Evolutionary conservation across 2,888 invertebrate genomes (phyloP).

Genomic region (Epistrophella euchroma): DNA sequence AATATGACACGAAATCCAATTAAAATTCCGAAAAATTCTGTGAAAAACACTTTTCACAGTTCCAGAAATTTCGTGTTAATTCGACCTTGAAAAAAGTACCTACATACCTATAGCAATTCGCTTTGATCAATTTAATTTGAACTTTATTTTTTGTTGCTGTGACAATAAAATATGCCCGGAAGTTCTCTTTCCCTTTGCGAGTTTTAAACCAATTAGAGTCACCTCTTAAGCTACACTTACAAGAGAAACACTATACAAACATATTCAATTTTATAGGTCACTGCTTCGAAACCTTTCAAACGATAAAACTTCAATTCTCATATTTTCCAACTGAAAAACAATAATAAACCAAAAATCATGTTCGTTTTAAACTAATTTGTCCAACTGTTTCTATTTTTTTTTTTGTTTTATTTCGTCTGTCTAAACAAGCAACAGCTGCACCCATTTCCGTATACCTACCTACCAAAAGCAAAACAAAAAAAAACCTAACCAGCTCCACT

Average conservation of each 20-base stretch:
- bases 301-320: conserved; percentile 30
- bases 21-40: neutral
- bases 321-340: conserved; percentile 19
- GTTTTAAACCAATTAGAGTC: conserved; percentile 25
- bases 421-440: conserved; percentile 62
- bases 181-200: neutral
- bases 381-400: conserved; percentile 50
- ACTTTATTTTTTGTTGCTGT: neutral
- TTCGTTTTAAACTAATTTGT: conserved; percentile 69
- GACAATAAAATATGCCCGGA: conserved; percentile 18
- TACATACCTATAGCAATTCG: neutral
- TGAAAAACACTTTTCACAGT: too few species aligned
- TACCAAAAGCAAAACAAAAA: neutral
- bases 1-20: neutral
- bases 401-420: neutral
- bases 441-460: conserved; percentile 67
- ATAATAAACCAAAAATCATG: conserved; percentile 44
- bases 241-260: neutral
- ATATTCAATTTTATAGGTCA: conserved; percentile 19
- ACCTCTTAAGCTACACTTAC: conserved; percentile 32
- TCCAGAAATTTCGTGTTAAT: neutral
- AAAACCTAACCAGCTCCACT: conserved; percentile 32
- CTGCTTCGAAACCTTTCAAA: conserved; percentile 55
- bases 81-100: neutral
- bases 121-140: conserved; percentile 6